These are phyloP conservation scores for Drosophila kambysellisi DNA, from an alignment of 2,888 invertebrate species.

Conservation along the genomic window DNA sequence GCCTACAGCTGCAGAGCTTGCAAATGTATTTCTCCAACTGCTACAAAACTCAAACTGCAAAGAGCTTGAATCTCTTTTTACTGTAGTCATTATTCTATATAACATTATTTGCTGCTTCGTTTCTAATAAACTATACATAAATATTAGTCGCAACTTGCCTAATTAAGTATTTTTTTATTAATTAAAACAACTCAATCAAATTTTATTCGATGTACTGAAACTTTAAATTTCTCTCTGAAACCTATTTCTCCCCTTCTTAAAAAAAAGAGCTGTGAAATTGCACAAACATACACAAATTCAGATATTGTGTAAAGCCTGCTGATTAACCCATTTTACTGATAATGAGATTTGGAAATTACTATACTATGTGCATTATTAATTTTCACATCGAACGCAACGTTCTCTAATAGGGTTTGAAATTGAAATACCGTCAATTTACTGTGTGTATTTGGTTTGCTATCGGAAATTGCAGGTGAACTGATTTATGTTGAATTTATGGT, in stretches of 20 bases:
- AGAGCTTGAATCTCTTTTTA: neutral
- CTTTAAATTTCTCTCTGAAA: neutral
- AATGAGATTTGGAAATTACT: constrained; percentile 14
- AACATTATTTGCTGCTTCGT: neutral
- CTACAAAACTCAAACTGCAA: neutral
- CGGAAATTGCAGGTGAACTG: neutral
- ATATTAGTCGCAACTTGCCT: constrained; percentile 20
- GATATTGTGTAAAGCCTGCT: neutral
- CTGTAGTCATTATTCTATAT: neutral
- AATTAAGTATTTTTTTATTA: constrained; percentile 20
- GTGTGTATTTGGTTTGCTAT: neutral
- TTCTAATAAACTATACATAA: neutral
- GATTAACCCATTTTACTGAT: constrained; percentile 10
- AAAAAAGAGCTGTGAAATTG: neutral
- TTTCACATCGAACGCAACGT: constrained; percentile 1
- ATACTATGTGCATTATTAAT: constrained; percentile 13
- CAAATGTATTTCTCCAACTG: neutral
- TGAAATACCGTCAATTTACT: neutral
- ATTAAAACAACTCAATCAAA: neutral
- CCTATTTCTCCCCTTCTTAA: neutral
- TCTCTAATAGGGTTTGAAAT: constrained; percentile 12
- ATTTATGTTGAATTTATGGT: constrained; percentile 13
- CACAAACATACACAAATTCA: neutral
- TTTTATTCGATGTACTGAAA: neutral
- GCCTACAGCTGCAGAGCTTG: neutral